Base-by-base conservation (phyloP, 2,888 invertebrate species). In the Lordiphosa andalusiaca region DNA sequence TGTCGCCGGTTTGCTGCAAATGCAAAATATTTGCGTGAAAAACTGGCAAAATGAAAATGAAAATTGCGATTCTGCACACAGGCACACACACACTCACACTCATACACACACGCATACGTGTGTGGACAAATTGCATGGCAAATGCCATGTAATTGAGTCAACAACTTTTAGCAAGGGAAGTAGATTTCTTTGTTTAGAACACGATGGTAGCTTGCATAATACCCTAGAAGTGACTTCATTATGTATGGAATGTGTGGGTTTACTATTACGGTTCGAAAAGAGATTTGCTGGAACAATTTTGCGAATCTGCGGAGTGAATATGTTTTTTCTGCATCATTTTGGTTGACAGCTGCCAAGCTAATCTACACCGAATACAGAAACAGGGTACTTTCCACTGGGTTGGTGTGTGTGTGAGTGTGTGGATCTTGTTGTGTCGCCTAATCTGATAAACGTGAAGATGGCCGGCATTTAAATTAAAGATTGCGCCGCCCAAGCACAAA, bases 391-490 rank as follows among this genome's bases (percentile, higher is more conserved):
- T 30, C 42, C 30, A 4, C 9, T 4, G 16, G 42, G 42, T 44
- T 36, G 36, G 7, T 6, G 12, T 38, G 6, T 35, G 12, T 47
- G 37, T 46, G 42, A 42, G 21, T 56, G 30, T 36, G 19, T 53
- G 35, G 40, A 41, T 59, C 36, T 38, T 10, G 54, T 55, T 62
- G 62, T 62, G 62, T 84, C 67, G 52, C 68, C 71, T 76, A 66
- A 84, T 77, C 84, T 73, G 77, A 84, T 84, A 65, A 73, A 73
- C 77, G 81, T 71, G 77, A 73, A 76, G 77, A 77, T 77, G 81
- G 84, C 72, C 84, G 62, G 70, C 80, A 84, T 74, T 71, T 77
- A 78, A 82, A 78, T 84, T 84, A 84, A 82, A 84, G 84, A 84
- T 81, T 77, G 84, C 67, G 61, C 51, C 73, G 59, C 64, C 64